Conservation (phyloP, 2,797 vertebrate species). For the Phrynocephalus forsythii region DNA sequence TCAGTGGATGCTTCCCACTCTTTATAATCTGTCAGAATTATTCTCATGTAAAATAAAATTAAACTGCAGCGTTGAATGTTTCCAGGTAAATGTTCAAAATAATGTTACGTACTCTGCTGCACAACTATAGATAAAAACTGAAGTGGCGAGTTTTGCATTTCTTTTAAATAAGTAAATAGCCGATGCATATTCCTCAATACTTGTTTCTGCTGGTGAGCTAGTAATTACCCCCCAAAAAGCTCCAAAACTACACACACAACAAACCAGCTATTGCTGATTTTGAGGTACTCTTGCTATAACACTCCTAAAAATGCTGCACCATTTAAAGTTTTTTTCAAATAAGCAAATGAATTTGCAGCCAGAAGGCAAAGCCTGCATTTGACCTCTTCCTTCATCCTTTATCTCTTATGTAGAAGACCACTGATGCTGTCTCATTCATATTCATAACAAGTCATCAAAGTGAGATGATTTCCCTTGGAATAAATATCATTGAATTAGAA, state of each 20-base stretch:
- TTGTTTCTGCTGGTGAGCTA: background rate
- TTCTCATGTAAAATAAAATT: background rate
- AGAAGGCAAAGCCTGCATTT: conserved; percentile 48
- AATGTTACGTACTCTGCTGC: background rate
- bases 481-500: conserved; percentile 67
- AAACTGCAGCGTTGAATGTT: background rate
- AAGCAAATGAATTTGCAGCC: conserved; percentile 32
- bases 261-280: background rate
- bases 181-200: background rate
- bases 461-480: conserved; percentile 63
- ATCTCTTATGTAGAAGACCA: conserved; percentile 51
- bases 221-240: no score
- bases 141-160: background rate
- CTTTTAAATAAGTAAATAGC: background rate
- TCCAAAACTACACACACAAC: background rate
- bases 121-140: background rate
- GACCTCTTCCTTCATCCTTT: conserved; percentile 38
- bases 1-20: background rate
- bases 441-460: conserved; percentile 56
- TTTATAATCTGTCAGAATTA: background rate
- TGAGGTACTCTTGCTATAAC: background rate
- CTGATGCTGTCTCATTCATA: conserved; percentile 51
- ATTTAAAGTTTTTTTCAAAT: conserved; percentile 36
- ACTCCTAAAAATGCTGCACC: background rate
- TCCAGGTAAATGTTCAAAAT: background rate